Base-by-base conservation (phyloP, 2,113 vertebrate species). In the Echinops telfairi region DNA sequence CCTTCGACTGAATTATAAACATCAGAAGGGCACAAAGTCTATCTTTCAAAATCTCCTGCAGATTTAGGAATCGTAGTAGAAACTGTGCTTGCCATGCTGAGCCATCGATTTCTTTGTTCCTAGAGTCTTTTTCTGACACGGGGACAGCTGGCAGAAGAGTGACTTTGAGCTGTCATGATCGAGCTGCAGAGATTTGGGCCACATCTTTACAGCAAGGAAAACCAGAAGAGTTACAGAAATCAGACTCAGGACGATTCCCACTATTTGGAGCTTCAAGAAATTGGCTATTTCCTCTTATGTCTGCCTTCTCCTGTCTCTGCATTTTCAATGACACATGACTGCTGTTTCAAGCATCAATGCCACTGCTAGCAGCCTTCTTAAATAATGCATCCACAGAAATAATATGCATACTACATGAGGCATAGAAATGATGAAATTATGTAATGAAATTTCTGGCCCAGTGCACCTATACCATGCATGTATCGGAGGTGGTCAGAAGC, bases 221-320 rank as follows among this genome's bases (percentile, higher is more conserved):
- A 86, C 0, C 1, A 14, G 73, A 3, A 73, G 12, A 43, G 2
- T 36, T 31, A 36, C 25, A 79, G 17, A 86, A 86, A 80, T 36
- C 8, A 22, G n/a, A 73, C 23, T 25, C 25, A 36, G 15, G 15
- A 89, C 60, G 6, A 31, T 62, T 70, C 3, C 5, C 23, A 71
- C 9, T 90, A 89, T 92, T 60, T 23, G 84, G 60, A 57, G n/a
- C 62, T 93, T 95, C 23, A 88, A 77, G 64, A 75, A 66, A 27
- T 29, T 91, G 38, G 27, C 22, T 22, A 93, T 4, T 16, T 27
- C 15, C 76, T 43, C 64, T 17, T 57, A 75, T 57, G 25, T 87
- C 78, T 87, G 19, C 1, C 5, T 77, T 87, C 66, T 4, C 64
- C 77, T 81, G n/a, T 31, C 19, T 84, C 17, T 47, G 6, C 3